These are phyloP conservation scores for Dolichoris vasculosae DNA, from an alignment of 1,140 invertebrate species.

Conservation along the genomic window DNA sequence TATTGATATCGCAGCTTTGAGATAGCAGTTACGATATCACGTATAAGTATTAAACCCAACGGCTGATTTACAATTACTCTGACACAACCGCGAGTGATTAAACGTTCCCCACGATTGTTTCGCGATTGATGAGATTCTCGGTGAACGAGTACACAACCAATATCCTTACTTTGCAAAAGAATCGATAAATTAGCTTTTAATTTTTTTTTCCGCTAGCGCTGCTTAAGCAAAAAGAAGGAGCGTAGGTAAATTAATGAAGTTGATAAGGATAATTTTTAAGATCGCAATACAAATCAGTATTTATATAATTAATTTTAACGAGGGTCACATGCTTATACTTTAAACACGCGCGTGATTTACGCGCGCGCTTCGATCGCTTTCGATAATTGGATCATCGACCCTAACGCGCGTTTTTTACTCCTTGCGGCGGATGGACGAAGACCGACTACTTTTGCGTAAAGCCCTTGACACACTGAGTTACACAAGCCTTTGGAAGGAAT, in stretches of 20 bases:
- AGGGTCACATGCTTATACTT: not conserved
- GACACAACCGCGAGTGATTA: conserved; percentile 23
- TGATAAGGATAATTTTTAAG: conserved; percentile 2
- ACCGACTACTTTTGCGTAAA: conserved; percentile 16
- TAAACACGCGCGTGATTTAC: too few relatives aligned
- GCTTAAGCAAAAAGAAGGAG: not conserved
- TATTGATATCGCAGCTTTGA: conserved; percentile 13
- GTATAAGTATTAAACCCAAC: not conserved
- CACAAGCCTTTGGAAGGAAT: conserved; percentile 54
- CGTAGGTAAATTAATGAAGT: not conserved
- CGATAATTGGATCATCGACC: not conserved
- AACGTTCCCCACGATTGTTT: conserved; percentile 6
- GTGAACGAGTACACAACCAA: conserved; percentile 14
- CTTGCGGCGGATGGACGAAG: not conserved
- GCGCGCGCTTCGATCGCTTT: not conserved
- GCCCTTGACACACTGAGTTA: conserved; percentile 73
- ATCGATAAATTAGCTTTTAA: conserved; percentile 60
- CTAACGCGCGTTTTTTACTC: not conserved
- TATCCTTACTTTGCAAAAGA: conserved; percentile 50
- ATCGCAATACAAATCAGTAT: not conserved
- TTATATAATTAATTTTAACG: not conserved
- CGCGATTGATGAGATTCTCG: conserved; percentile 18
- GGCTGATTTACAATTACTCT: conserved; percentile 31
- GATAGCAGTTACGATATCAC: conserved; percentile 5
- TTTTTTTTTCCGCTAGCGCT: not conserved